These are phyloP conservation scores for Heterotilapia buettikoferi DNA, from an alignment of 2,113 vertebrate species.

Conservation along the genomic window DNA sequence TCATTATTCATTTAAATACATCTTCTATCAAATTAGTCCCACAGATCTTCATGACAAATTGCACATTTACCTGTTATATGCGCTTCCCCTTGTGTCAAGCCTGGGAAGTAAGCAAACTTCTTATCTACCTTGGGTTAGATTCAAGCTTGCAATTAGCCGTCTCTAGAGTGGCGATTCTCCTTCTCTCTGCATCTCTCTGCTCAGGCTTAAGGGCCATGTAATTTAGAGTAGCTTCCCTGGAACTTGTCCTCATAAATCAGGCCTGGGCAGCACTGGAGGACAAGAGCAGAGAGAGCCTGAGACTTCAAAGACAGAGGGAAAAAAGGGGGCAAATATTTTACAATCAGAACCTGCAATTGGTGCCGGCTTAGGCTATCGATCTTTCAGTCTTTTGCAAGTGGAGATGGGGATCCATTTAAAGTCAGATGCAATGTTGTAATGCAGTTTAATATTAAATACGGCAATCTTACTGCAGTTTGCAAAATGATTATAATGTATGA, in stretches of 20 bases:
- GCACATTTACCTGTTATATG: neutral
- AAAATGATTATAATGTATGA: neutral
- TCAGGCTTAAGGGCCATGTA: slow-evolving; percentile 62
- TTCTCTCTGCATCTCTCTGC: slow-evolving; percentile 5
- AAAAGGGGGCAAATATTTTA: slow-evolving; percentile 63
- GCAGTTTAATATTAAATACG: rapidly evolving
- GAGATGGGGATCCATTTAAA: neutral
- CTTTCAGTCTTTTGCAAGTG: neutral
- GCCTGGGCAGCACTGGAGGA: slow-evolving; percentile 64
- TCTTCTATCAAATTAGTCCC: neutral
- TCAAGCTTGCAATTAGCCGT: slow-evolving; percentile 60
- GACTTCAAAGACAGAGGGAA: slow-evolving; percentile 60
- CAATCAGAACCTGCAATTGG: slow-evolving; percentile 60
- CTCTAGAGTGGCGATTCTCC: slow-evolving; percentile 50
- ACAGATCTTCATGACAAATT: slow-evolving; percentile 25
- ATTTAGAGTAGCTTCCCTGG: slow-evolving; percentile 62
- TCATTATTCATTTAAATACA: neutral
- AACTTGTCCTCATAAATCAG: slow-evolving; percentile 66
- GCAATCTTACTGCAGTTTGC: neutral
- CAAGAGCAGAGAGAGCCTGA: slow-evolving; percentile 35
- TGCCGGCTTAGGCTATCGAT: slow-evolving; percentile 16
- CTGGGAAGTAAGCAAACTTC: slow-evolving; percentile 26
- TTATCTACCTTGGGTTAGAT: slow-evolving; percentile 34
- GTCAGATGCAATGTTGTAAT: neutral
- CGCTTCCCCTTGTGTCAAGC: slow-evolving; percentile 22